Percentiles rank a stretch among this genome's conserved stretches.
Conservation (phyloP, 2,888 invertebrate species). For the Drosophila fulvimacula region DNA sequence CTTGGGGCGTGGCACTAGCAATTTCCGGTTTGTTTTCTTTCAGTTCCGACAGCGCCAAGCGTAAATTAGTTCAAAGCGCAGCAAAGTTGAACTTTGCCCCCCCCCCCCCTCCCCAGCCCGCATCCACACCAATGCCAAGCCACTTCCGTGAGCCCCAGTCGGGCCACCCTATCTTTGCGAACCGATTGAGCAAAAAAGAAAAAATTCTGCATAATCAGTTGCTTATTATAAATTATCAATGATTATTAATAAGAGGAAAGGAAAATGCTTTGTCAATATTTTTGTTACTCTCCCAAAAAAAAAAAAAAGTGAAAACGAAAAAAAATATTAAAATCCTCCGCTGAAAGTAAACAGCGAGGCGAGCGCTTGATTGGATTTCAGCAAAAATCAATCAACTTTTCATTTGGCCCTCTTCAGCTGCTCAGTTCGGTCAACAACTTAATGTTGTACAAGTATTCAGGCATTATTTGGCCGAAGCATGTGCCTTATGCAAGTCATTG, state of each 20-base stretch:
- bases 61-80: conserved; percentile 78
- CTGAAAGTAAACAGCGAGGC: conserved; percentile 53
- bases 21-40: conserved; percentile 80
- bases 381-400: conserved; percentile 64
- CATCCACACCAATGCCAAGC: background rate
- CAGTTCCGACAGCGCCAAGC: conserved; percentile 72
- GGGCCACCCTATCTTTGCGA: background rate
- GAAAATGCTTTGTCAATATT: conserved; percentile 66
- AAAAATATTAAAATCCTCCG: conserved; percentile 18
- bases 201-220: conserved; percentile 61
- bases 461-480: conserved; percentile 19
- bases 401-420: conserved; percentile 24
- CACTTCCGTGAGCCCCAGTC: background rate
- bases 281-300: conserved; percentile 24
- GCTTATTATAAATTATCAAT: conserved; percentile 75
- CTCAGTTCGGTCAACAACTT: conserved; percentile 43
- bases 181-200: conserved; percentile 42
- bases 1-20: conserved; percentile 62
- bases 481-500: conserved; percentile 42
- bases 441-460: conserved; percentile 26
- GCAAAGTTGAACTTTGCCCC: conserved; percentile 41
- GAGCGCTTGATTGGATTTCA: conserved; percentile 52
- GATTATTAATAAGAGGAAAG: conserved; percentile 49
- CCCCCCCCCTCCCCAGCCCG: too few relatives aligned
- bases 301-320: background rate